A percentile compares a stretch with the other conserved stretches of the same genome.
These are phyloP conservation scores for Tenthredo notha DNA, from an alignment of 2,888 invertebrate genomes.

Conservation along the genomic window DNA sequence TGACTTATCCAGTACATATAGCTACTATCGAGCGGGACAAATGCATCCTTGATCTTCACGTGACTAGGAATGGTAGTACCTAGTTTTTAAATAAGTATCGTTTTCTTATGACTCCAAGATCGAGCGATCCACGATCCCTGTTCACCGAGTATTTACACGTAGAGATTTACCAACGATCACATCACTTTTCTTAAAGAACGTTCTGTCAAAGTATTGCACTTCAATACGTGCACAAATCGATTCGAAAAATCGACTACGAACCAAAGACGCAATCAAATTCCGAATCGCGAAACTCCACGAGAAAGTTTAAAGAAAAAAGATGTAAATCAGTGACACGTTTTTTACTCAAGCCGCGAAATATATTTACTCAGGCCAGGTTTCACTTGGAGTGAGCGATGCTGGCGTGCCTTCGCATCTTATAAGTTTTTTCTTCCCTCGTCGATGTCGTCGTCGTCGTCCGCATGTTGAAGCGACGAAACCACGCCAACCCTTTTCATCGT, in stretches of 20 bases:
- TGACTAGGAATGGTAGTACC: not conserved
- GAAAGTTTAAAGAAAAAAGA: not conserved
- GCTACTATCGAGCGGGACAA: not conserved
- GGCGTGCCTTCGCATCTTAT: conserved; percentile 63
- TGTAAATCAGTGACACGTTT: conserved; percentile 51
- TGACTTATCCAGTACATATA: not conserved
- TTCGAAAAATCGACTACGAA: conserved; percentile 18
- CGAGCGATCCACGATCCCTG: not conserved
- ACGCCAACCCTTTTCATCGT: conserved; percentile 1
- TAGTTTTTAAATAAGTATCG: not conserved
- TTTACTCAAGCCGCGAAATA: conserved; percentile 41
- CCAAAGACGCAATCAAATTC: conserved; percentile 29
- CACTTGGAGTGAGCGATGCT: conserved; percentile 57
- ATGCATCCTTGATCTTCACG: not conserved
- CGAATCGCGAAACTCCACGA: not conserved
- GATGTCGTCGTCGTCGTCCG: not conserved
- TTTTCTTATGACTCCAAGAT: not conserved
- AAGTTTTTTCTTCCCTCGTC: conserved; percentile 45
- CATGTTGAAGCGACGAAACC: not conserved
- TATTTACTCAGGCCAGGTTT: conserved; percentile 44
- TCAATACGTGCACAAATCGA: conserved; percentile 38
- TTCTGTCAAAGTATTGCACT: conserved; percentile 8
- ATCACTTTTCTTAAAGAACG: conserved; percentile 25
- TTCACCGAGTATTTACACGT: not conserved
- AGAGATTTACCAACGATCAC: not conserved